Evolutionary conservation across 1,140 invertebrate species (phyloP).

Genomic region (Akabosia matsudoensis): DNA sequence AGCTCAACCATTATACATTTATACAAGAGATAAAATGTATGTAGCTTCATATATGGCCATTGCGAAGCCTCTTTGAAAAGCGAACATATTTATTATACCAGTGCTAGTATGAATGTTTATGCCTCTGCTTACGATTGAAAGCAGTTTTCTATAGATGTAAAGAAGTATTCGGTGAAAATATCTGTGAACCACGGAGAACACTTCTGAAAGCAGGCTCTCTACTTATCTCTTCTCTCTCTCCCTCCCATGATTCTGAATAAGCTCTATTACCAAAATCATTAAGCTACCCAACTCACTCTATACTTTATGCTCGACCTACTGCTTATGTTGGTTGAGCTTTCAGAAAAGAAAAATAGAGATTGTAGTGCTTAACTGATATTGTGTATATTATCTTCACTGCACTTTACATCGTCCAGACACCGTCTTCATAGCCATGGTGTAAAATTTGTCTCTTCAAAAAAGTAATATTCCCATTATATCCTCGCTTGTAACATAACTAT

Average conservation of each 20-base stretch:
- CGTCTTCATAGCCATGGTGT: neutral
- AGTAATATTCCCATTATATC: neutral
- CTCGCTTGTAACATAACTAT: neutral
- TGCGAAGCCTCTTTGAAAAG: neutral
- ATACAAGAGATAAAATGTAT: neutral
- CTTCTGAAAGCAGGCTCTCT: neutral
- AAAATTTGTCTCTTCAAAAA: neutral
- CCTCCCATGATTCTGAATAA: constrained; percentile 15
- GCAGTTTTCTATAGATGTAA: too few relatives aligned
- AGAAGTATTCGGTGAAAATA: constrained; percentile 17
- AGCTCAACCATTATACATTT: neutral
- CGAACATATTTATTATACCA: neutral
- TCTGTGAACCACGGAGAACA: neutral
- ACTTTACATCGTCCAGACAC: neutral
- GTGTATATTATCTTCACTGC: neutral
- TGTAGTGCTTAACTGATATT: constrained; percentile 6
- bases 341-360: neutral
- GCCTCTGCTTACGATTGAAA: too few relatives aligned
- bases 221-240: neutral
- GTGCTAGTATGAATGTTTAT: neutral
- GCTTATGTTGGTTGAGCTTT: neutral
- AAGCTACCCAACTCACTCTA: constrained; percentile 13
- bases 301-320: neutral
- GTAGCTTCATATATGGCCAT: neutral
- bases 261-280: constrained; percentile 22